A percentile compares a stretch with the other conserved stretches of the same genome.
These are phyloP conservation scores for Dolichallabes microphthalmus DNA, from an alignment of 2,113 vertebrate species.

Conservation along the genomic window DNA sequence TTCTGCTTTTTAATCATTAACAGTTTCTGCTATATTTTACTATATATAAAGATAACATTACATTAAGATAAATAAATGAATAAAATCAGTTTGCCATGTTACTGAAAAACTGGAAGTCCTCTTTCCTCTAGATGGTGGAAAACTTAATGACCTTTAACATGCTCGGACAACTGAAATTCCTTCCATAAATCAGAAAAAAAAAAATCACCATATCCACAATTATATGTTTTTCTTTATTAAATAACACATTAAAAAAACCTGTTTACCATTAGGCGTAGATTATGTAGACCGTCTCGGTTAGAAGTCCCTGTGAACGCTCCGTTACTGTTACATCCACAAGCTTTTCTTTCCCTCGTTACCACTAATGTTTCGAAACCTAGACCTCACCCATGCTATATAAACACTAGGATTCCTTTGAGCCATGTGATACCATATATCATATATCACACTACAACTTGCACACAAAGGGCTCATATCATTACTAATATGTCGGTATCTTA, in stretches of 20 bases:
- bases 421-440: slow-evolving; percentile 10
- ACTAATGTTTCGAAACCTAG: background rate
- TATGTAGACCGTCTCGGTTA: background rate
- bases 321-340: background rate
- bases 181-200: background rate
- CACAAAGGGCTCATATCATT: background rate
- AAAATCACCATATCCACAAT: background rate
- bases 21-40: background rate
- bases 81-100: background rate
- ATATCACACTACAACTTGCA: background rate
- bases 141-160: background rate
- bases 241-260: background rate
- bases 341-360: background rate
- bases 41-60: too few relatives aligned
- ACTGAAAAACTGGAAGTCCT: background rate
- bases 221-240: background rate
- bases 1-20: background rate
- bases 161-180: background rate
- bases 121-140: background rate
- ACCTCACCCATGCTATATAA: slow-evolving; percentile 29
- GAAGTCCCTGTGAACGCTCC: background rate
- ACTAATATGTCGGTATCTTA: background rate
- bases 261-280: background rate
- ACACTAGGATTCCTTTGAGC: slow-evolving; percentile 25
- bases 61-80: background rate